Base-by-base conservation (phyloP, 2,888 invertebrate genomes). In the Tipula unca region DNA sequence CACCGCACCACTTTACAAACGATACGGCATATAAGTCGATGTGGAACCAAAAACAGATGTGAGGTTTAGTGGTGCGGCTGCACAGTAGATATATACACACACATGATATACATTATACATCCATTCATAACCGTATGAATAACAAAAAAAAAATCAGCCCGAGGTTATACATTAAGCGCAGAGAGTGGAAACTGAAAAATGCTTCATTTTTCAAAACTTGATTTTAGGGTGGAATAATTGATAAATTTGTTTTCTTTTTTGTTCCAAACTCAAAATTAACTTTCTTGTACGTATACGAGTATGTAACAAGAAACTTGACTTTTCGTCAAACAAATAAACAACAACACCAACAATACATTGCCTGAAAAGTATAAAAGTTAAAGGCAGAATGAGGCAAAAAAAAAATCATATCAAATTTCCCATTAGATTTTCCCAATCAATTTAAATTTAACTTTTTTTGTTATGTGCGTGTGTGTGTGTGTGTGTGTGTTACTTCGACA, bases 401-500 rank as follows among this genome's bases (percentile, higher is more conserved):
- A 48, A 48, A 48, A 48, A 17, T 48, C 48, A 48, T 25, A 69
- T 69, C 69, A 69, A 69, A 69, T 69, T 69, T 69, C 69, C 69
- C 69, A 69, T 69, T 69, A 25, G 69, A 25, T 25, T 69, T 69
- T 69, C 69, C 69, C 69, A 69, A 69, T 69, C 69, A 69, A 69
- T 69, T 69, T 69, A 69, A 69, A 69, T 69, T 69, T 25, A 69
- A 69, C 69, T 54, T 69, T 48, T n/a, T 48, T 69, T 69, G 69
- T 20, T 69, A 3, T 69, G 25, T 69, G 17, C 17, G 5, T 54
- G 8, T 5, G n/a, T 48, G 17, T 54, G 20, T 17, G 48, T 54
- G 17, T 54, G 48, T n/a, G 48, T 54, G 17, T 48, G 48, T 48
- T 39, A 32, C 6, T 32, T 32, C 6, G 6, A 39, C 13, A 10